Base-by-base conservation (phyloP, 2,797 vertebrate genomes). In the Eospalax fontanierii region DNA sequence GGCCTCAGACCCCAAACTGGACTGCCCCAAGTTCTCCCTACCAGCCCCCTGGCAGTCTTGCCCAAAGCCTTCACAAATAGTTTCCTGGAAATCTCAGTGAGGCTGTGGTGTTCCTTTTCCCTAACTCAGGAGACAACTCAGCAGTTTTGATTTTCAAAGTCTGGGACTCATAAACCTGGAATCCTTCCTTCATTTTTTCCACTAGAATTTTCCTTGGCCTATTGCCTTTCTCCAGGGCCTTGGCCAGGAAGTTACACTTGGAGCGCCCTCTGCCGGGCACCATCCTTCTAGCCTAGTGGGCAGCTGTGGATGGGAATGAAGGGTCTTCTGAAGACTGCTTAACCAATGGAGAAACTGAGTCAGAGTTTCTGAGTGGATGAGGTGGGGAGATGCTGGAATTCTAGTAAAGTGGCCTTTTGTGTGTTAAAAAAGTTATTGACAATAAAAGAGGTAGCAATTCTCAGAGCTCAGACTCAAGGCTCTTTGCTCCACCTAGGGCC, bases 141-240 rank as follows among this genome's bases (percentile, higher is more conserved):
- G 94, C 93, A 95, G 87, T 97, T 98, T 97, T 96, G 46, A 71
- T 96, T 97, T 97, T 97, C 97, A 96, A 95, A 96, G 95, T 92
- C 93, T 97, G 94, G 50, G 65, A 93, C 89, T 98, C 93, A 96
- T 96, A 95, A 97, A 96, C 93, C 92, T 95, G 89, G 92, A 97
- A 97, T 96, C 89, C 70, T 87, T 85, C 94, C 65, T 92, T 87
- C 92, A 40, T 1, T 15, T 79, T 75, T 97, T 97, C 95, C 96
- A 94, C 93, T 89, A 85, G 74, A 24, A 38, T 61, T 74, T 96
- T 75, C 61, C 90, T 96, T 96, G 88, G 87, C 88, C 9, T 15
- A 1, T 40, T 74, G 91, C 91, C 94, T 94, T 86, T 82, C 93
- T 68, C 88, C 43, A 33, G 93, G 82, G 19, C 76, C n/a, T 75